phyloP scores from a whole-genome alignment of 2,113 vertebrate genomes.

The Scytalopus superciliaris region DNA sequence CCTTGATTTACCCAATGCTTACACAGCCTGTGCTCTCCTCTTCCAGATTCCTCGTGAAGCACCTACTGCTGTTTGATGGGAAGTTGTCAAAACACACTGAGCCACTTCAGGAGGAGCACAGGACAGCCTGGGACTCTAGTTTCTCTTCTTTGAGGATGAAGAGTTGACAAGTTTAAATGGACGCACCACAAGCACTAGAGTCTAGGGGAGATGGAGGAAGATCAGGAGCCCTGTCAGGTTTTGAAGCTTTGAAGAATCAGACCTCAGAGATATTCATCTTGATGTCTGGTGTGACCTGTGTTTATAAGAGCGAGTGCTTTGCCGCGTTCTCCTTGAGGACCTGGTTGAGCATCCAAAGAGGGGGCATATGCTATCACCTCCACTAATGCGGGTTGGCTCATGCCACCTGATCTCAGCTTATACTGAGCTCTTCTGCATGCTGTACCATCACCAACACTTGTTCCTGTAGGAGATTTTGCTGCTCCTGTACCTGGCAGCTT shows the following conservation, averaged over 20 bases:
- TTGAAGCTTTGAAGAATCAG: background rate
- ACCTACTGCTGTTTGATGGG: background rate
- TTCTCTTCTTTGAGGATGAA: background rate
- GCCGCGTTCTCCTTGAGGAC: background rate
- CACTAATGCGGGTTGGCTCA: background rate
- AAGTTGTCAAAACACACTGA: background rate
- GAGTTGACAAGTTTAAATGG: background rate
- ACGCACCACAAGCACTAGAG: background rate
- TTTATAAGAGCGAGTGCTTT: background rate
- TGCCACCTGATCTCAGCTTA: background rate
- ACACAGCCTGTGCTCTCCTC: background rate
- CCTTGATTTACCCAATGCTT: background rate
- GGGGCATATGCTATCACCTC: fast-evolving
- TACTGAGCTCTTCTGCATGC: background rate
- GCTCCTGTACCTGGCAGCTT: background rate
- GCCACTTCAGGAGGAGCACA: background rate
- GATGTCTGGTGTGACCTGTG: background rate
- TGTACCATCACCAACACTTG: background rate
- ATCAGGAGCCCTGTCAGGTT: background rate
- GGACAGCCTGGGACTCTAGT: background rate
- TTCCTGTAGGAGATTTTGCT: background rate
- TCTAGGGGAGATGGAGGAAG: background rate
- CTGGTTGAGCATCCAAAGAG: background rate
- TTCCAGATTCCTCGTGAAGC: conserved; percentile 6
- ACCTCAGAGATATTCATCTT: background rate